Conservation (phyloP, 2,797 vertebrate species). For the Glyptemys insculpta region DNA sequence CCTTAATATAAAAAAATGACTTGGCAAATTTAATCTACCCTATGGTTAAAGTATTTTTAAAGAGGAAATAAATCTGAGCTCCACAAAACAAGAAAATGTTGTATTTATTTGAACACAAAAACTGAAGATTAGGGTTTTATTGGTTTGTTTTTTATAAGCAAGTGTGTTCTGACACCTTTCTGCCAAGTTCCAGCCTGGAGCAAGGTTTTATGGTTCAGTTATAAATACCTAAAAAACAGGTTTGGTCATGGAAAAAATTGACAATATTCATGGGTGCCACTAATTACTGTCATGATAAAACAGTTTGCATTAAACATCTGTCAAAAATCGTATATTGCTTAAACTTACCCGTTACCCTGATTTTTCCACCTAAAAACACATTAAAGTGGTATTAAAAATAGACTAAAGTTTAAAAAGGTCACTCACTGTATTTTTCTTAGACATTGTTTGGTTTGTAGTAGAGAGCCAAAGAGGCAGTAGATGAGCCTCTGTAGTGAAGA, state of each 20-base stretch:
- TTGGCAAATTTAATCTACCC: not conserved
- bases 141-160: not conserved
- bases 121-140: not conserved
- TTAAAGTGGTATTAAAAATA: not conserved
- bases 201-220: not conserved
- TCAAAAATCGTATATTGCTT: not conserved
- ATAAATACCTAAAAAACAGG: not conserved
- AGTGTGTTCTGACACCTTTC: not conserved
- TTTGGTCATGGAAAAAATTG: not conserved
- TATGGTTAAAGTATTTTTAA: not conserved
- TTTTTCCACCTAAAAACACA: not conserved
- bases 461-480: conserved; percentile 95
- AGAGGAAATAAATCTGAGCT: not conserved
- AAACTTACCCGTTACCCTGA: not conserved
- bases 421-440: conserved; percentile 84
- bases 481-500: conserved; percentile 99
- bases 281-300: not conserved
- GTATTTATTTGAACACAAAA: not conserved
- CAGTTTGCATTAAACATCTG: accelerated
- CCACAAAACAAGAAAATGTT: not conserved
- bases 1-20: not conserved
- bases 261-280: not conserved
- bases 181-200: not conserved
- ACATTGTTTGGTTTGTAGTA: conserved; percentile 83
- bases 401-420: conserved; percentile 6